These are phyloP conservation scores for Gasterosteus nipponicus DNA, from an alignment of 2,113 vertebrate species.

Conservation along the genomic window DNA sequence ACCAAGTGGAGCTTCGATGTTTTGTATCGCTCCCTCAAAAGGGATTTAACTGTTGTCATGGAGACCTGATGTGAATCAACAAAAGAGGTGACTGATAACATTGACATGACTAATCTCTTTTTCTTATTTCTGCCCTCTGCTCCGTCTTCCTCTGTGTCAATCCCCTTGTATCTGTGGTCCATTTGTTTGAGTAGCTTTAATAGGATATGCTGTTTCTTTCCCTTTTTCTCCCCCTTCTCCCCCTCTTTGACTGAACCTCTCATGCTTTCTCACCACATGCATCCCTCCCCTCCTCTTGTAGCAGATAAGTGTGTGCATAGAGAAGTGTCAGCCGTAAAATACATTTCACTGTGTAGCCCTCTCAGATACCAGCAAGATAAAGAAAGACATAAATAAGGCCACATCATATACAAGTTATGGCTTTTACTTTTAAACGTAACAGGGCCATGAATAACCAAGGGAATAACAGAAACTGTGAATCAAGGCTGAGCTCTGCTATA, in stretches of 20 bases:
- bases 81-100: constrained; percentile 87
- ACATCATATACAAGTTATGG: constrained; percentile 64
- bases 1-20: constrained; percentile 60
- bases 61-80: constrained; percentile 76
- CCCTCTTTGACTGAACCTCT: constrained; percentile 57
- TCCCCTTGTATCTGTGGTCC: constrained; percentile 69
- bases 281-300: constrained; percentile 69
- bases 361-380: constrained; percentile 85
- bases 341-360: constrained; percentile 75
- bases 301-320: constrained; percentile 78
- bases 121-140: constrained; percentile 72
- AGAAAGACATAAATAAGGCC: constrained; percentile 66
- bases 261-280: constrained; percentile 74
- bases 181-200: constrained; percentile 71
- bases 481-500: constrained; percentile 44
- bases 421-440: constrained; percentile 69
- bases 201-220: constrained; percentile 56
- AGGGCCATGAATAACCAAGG: constrained; percentile 65
- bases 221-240: constrained; percentile 3
- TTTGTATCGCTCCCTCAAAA: constrained; percentile 57
- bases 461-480: constrained; percentile 33
- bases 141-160: constrained; percentile 65
- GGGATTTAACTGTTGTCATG: constrained; percentile 77
- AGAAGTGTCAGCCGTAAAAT: constrained; percentile 79
- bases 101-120: constrained; percentile 84